These are phyloP conservation scores for Drosophila cardini DNA, from an alignment of 1,140 invertebrate genomes.

Conservation along the genomic window DNA sequence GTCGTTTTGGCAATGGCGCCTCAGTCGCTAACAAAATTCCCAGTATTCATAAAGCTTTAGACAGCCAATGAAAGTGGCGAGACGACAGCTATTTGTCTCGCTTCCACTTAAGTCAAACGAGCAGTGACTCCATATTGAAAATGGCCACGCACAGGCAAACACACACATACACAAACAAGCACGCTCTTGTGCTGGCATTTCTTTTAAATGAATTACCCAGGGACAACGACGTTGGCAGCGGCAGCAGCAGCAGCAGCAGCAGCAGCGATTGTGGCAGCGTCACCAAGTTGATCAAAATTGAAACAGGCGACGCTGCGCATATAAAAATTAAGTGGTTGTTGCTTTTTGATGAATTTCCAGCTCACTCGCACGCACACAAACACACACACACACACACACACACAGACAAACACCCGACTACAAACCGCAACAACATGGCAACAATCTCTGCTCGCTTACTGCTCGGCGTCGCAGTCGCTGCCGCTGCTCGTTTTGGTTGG, in stretches of 20 bases:
- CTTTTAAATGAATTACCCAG: constrained; percentile 59
- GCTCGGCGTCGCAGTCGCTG: constrained; percentile 38
- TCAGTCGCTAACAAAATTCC: constrained; percentile 58
- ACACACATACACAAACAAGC: constrained; percentile 13
- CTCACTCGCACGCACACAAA: constrained; percentile 65
- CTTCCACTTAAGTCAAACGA: constrained; percentile 28
- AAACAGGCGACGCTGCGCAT: constrained; percentile 71
- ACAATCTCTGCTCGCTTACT: constrained; percentile 43
- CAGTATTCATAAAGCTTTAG: constrained; percentile 59
- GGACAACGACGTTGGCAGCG: constrained; percentile 19
- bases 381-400: constrained; percentile 22
- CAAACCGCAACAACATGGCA: constrained; percentile 53
- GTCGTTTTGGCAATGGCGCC: constrained; percentile 75
- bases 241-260: constrained; percentile 23
- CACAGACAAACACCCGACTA: constrained; percentile 1
- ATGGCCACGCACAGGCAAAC: constrained; percentile 52
- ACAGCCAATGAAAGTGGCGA: constrained; percentile 63
- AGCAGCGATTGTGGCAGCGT: constrained; percentile 21
- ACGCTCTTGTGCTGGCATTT: constrained; percentile 25
- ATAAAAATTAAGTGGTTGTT: constrained; percentile 84
- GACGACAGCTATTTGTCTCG: constrained; percentile 53
- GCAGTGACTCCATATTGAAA: constrained; percentile 67
- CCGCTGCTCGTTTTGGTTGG: constrained; percentile 38
- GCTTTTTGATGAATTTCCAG: constrained; percentile 83
- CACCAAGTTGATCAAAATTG: constrained; percentile 78